These are phyloP conservation scores for Thunnus albacares DNA, from an alignment of 2,797 vertebrate species.

Conservation along the genomic window DNA sequence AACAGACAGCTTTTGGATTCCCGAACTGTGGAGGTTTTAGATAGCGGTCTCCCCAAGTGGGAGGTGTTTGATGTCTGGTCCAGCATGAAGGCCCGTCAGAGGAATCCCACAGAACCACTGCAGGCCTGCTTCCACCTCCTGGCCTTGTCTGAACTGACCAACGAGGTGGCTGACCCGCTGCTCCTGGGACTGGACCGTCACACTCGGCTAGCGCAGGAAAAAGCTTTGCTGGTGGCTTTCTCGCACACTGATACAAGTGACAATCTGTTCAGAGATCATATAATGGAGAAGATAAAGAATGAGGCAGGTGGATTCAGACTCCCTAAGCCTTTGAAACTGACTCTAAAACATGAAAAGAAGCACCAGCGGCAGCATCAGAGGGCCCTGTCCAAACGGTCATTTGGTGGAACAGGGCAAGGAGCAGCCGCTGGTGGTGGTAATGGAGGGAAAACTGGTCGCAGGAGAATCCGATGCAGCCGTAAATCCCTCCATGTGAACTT, in stretches of 20 bases:
- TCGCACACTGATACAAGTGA: not conserved
- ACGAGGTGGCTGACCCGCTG: conserved; percentile 16
- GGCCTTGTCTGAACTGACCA: conserved; percentile 23
- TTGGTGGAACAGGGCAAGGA: not conserved
- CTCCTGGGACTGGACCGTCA: conserved; percentile 36
- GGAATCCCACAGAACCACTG: conserved; percentile 1
- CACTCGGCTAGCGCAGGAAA: conserved; percentile 21
- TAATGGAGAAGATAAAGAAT: conserved; percentile 5
- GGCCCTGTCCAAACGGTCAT: not conserved
- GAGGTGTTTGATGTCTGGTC: conserved; percentile 40
- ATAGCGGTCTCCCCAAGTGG: conserved; percentile 22
- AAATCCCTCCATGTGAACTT: conserved; percentile 33
- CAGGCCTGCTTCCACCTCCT: conserved; percentile 39
- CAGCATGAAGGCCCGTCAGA: conserved; percentile 8
- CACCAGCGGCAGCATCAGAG: not conserved
- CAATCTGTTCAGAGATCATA: conserved; percentile 18
- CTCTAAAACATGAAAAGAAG: not conserved
- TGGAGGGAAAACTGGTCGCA: conserved; percentile 9
- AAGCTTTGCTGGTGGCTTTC: conserved; percentile 44
- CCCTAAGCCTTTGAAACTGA: not conserved
- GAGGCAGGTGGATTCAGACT: not conserved
- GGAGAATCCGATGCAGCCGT: conserved; percentile 26
- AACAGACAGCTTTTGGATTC: conserved; percentile 18
- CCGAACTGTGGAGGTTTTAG: conserved; percentile 33
- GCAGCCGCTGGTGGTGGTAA: not conserved